Evolutionary conservation across 2,888 invertebrate genomes (phyloP).

Genomic region (Xanthostigma xanthostigma): DNA sequence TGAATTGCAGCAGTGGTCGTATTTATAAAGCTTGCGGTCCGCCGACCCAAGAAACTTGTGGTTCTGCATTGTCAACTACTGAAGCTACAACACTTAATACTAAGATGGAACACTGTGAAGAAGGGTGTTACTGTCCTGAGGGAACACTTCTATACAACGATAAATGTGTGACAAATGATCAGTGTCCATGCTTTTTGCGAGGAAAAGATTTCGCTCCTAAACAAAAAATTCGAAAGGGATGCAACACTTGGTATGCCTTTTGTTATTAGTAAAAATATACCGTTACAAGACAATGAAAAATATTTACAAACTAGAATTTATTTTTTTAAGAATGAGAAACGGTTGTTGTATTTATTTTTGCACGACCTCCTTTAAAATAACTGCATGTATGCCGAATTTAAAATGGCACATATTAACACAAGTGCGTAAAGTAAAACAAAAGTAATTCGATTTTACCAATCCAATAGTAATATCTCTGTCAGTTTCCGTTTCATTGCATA

Average conservation of each 20-base stretch:
- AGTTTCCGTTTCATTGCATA: too few relatives aligned
- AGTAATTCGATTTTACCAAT: too few relatives aligned
- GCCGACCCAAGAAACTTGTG: conserved; percentile 53
- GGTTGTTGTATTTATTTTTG: too few relatives aligned
- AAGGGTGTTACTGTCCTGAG: conserved; percentile 79
- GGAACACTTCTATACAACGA: conserved; percentile 60
- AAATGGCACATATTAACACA: too few relatives aligned
- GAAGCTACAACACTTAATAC: conserved; percentile 18
- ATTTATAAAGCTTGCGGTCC: conserved; percentile 69
- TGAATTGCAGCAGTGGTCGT: conserved; percentile 58
- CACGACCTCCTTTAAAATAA: too few relatives aligned
- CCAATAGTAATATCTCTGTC: too few relatives aligned
- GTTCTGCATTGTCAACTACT: conserved; percentile 27
- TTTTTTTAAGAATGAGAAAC: too few relatives aligned
- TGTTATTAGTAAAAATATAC: background rate
- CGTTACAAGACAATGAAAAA: background rate
- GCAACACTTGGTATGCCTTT: conserved; percentile 60
- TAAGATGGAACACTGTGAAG: conserved; percentile 47
- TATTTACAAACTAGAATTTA: too few relatives aligned
- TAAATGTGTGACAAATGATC: conserved; percentile 50
- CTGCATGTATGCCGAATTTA: too few relatives aligned
- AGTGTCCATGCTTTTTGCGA: conserved; percentile 69
- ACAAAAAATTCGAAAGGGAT: conserved; percentile 55
- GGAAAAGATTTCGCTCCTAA: conserved; percentile 60
- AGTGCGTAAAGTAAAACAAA: too few relatives aligned